These are phyloP conservation scores for Drymodes brunneopygia DNA, from an alignment of 2,113 vertebrate species.

Conservation along the genomic window DNA sequence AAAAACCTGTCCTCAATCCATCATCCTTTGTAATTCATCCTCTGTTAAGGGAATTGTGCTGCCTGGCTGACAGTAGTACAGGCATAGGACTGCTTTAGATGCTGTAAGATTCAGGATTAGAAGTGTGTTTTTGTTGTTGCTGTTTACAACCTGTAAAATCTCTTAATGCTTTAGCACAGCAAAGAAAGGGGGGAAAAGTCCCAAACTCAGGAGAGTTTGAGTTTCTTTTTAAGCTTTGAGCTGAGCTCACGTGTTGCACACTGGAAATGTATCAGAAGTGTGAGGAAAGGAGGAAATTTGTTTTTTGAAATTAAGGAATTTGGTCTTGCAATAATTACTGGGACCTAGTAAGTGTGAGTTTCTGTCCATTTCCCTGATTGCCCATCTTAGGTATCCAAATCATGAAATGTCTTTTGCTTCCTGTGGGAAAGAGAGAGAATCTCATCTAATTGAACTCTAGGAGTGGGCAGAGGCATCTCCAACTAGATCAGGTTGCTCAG, in stretches of 20 bases:
- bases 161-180: background rate
- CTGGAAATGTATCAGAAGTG: background rate
- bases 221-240: background rate
- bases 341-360: background rate
- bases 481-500: background rate
- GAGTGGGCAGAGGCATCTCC: background rate
- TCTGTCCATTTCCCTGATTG: background rate
- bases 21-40: background rate
- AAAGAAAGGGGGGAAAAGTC: background rate
- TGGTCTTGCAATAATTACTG: background rate
- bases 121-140: background rate
- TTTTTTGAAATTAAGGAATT: background rate
- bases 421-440: background rate
- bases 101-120: background rate
- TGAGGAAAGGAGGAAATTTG: background rate
- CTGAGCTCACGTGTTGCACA: background rate
- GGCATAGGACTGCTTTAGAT: background rate
- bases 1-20: background rate
- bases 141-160: background rate
- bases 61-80: background rate
- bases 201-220: background rate
- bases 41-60: background rate
- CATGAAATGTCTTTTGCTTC: background rate
- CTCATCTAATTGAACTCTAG: accelerated
- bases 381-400: background rate